Conservation (phyloP, 2,888 invertebrate species). For the Lacanobia oleracea region DNA sequence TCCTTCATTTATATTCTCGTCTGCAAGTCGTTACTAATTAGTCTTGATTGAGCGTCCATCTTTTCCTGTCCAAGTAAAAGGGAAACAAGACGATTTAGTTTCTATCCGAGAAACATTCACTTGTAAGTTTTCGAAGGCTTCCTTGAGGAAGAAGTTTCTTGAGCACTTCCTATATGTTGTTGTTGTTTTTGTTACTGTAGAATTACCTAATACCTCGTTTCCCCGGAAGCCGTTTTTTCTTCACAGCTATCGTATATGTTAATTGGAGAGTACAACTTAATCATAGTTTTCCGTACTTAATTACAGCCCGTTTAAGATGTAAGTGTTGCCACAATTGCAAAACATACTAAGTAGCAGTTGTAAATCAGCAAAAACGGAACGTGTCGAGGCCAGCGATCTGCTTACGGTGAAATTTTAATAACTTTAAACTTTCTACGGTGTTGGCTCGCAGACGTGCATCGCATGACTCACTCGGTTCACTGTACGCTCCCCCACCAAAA, state of each 20-base stretch:
- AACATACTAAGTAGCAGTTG: conserved; percentile 61
- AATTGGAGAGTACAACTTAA: conserved; percentile 31
- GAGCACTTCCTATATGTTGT: conserved; percentile 28
- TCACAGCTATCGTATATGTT: conserved; percentile 17
- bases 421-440: conserved; percentile 86
- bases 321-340: conserved; percentile 43
- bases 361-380: conserved; percentile 79
- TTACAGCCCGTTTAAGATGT: conserved; percentile 31
- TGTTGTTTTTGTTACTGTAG: too few relatives aligned
- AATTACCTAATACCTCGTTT: conserved; percentile 37
- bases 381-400: conserved; percentile 76
- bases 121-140: conserved; percentile 39
- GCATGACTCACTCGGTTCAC: conserved; percentile 79
- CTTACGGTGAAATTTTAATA: conserved; percentile 89
- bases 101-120: conserved; percentile 33
- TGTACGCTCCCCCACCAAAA: conserved; percentile 77
- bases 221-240: conserved; percentile 41
- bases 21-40: conserved; percentile 43
- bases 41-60: conserved; percentile 15
- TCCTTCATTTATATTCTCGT: conserved; percentile 47
- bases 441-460: conserved; percentile 69
- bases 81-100: conserved; percentile 31
- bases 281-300: conserved; percentile 27
- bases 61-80: conserved; percentile 29
- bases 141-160: conserved; percentile 43